phyloP scores from a whole-genome alignment of 2,888 invertebrate genomes.

The Polyommatus icarus region DNA sequence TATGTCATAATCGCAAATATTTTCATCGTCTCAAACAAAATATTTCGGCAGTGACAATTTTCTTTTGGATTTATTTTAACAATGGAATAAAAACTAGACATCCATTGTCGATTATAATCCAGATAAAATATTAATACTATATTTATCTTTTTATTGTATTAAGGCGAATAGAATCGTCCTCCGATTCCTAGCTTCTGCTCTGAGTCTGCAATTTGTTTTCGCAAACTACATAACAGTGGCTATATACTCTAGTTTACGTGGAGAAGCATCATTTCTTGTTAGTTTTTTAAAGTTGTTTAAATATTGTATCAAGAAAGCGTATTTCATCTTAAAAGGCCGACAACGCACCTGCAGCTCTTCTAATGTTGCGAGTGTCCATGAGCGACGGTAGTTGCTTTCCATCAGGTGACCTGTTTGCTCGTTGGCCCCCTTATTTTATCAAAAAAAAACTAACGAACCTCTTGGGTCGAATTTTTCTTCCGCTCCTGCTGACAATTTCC shows the following conservation, averaged over 20 bases:
- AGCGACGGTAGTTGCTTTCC: too few species aligned
- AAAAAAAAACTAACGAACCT: conserved; percentile 51
- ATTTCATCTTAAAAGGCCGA: too few species aligned
- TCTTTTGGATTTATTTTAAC: conserved; percentile 53
- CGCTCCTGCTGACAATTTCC: conserved; percentile 84
- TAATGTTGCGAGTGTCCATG: too few species aligned
- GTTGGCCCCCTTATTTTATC: too few species aligned
- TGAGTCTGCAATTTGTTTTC: background rate
- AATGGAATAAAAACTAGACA: conserved; percentile 32
- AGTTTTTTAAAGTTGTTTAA: too few species aligned
- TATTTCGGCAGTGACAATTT: conserved; percentile 62
- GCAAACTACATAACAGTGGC: background rate
- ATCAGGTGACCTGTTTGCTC: too few species aligned
- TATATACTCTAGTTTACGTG: background rate
- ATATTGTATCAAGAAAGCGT: too few species aligned
- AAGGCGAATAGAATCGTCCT: background rate
- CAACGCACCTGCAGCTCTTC: too few species aligned
- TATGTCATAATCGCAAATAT: conserved; percentile 68
- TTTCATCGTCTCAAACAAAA: conserved; percentile 50
- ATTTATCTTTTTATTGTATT: background rate
- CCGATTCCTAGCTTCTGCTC: too few species aligned
- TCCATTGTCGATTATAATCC: conserved; percentile 38
- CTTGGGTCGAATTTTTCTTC: conserved; percentile 87
- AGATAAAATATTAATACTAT: background rate
- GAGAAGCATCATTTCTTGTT: background rate